A percentile compares a stretch with the other conserved stretches of the same genome.
phyloP scores from a whole-genome alignment of 2,888 invertebrate species.

The Drosophila maculinotata region DNA sequence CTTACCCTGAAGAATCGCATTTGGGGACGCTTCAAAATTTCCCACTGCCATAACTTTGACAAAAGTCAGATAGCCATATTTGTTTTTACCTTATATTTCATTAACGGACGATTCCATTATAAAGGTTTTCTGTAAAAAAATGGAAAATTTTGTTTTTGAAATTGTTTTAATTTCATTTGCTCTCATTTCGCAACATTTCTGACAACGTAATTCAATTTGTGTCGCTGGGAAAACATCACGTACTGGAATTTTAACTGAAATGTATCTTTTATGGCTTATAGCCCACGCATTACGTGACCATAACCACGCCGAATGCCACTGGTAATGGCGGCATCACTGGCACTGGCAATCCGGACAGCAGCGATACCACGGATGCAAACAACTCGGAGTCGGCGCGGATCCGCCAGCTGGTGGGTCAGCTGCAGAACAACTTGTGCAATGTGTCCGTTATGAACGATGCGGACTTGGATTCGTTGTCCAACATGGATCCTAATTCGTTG shows the following conservation, averaged over 20 bases:
- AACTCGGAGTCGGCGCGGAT: conserved; percentile 86
- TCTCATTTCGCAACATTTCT: not conserved
- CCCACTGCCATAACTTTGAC: too few relatives aligned
- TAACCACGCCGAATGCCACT: conserved; percentile 86
- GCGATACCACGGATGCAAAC: conserved; percentile 83
- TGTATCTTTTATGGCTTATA: conserved; percentile 56
- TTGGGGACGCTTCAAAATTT: too few relatives aligned
- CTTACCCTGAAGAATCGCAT: too few relatives aligned
- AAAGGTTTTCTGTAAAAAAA: too few relatives aligned
- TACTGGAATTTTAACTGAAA: conserved; percentile 11
- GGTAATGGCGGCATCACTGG: conserved; percentile 37
- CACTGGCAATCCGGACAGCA: conserved; percentile 51
- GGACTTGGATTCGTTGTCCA: conserved; percentile 93
- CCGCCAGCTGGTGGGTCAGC: conserved; percentile 90
- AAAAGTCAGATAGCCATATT: too few relatives aligned
- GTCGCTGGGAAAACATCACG: conserved; percentile 23
- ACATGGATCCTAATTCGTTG: conserved; percentile 95
- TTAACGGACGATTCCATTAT: too few relatives aligned
- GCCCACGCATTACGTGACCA: conserved; percentile 85
- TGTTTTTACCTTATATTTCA: too few relatives aligned
- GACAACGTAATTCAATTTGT: conserved; percentile 26
- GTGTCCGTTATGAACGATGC: conserved; percentile 93
- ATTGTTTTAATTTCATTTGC: conserved; percentile 15
- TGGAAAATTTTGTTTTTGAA: not conserved
- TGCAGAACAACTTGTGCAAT: conserved; percentile 93